Base-by-base conservation (phyloP, 1,140 invertebrate genomes). In the Drosophila ogumai region DNA sequence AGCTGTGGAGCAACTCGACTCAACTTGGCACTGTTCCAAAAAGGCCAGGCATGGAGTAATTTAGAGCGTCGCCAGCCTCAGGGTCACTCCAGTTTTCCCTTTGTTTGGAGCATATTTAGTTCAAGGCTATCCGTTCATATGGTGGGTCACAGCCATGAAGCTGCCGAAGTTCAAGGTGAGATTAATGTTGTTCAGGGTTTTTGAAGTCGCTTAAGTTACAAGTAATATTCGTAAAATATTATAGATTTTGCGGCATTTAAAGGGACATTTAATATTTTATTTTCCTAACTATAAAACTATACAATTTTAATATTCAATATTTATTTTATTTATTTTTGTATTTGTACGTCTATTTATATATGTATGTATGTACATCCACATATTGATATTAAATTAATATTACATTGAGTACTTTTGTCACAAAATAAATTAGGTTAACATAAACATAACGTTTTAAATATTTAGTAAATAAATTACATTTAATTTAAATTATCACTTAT, bases 21-120 rank as follows among this genome's bases (percentile, higher is more conserved):
- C 44, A 50, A 58, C 74, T 79, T 74, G 75, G 75, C 77, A 79
- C 31, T 17, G 59, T 31, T 63, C 77, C 76, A 79, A 67, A 74
- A 66, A 17, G 41, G 56, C 68, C 61, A 43, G 68, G 75, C 49
- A 74, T 74, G 55, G 47, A 79, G 75, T 72, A 79, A 77, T 50
- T 63, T 67, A 69, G 74, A 56, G 46, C 60, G 74, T 59, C 55
- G 72, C 36, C 54, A 50, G 36, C 22, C 22, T 56, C 67, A 41
- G 32, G 32, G 67, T 31, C 57, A 46, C 36, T 15, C 6, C 17
- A 31, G 32, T 44, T 47, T 49, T 19, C 36, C 38, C 36, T 44
- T 49, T 41, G 19, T 40, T 43, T 59, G 28, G 28, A 38, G 60
- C n/a, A 15, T 32, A 58, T 67, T 44, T 13, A n/a, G 67, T 73